These are phyloP conservation scores for Leptarthrus brevirostris DNA, from an alignment of 2,888 invertebrate genomes.

Conservation along the genomic window DNA sequence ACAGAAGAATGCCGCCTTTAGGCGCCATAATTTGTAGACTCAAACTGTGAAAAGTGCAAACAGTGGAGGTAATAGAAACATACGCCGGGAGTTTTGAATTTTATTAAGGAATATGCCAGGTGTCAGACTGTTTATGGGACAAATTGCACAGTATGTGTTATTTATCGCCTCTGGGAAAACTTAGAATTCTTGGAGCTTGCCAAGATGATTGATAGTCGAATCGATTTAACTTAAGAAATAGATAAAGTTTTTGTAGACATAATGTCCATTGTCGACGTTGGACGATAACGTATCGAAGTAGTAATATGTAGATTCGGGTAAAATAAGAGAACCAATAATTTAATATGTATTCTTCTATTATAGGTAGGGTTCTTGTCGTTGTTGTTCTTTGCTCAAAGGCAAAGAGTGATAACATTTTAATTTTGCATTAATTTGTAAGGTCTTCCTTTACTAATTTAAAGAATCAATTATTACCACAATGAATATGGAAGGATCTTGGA, in stretches of 20 bases:
- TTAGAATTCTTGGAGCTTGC: conserved; percentile 5
- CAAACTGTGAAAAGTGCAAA: background rate
- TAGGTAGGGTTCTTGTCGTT: too few relatives aligned
- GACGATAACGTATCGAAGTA: too few relatives aligned
- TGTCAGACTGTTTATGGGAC: conserved; percentile 21
- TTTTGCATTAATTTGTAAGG: too few relatives aligned
- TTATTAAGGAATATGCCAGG: conserved; percentile 26
- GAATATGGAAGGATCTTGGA: too few relatives aligned
- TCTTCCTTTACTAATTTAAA: too few relatives aligned
- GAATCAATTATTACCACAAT: too few relatives aligned
- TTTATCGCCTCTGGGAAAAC: conserved; percentile 17
- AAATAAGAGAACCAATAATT: too few relatives aligned
- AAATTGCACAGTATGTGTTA: conserved; percentile 22
- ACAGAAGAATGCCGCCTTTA: conserved; percentile 18
- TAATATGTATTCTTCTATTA: too few relatives aligned
- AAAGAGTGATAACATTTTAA: too few relatives aligned
- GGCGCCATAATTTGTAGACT: background rate
- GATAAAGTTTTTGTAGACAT: background rate
- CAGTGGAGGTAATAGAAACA: conserved; percentile 13
- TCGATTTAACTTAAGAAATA: conserved; percentile 1
- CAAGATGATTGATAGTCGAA: background rate
- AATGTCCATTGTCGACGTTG: too few relatives aligned
- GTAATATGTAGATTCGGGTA: too few relatives aligned
- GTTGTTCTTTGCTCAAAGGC: too few relatives aligned
- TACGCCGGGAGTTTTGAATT: conserved; percentile 21